Percentiles rank a stretch among this genome's conserved stretches.
phyloP scores from a whole-genome alignment of 37 sponge, comb jelly and placozoan genomes.

The Crambe crambe region DNA sequence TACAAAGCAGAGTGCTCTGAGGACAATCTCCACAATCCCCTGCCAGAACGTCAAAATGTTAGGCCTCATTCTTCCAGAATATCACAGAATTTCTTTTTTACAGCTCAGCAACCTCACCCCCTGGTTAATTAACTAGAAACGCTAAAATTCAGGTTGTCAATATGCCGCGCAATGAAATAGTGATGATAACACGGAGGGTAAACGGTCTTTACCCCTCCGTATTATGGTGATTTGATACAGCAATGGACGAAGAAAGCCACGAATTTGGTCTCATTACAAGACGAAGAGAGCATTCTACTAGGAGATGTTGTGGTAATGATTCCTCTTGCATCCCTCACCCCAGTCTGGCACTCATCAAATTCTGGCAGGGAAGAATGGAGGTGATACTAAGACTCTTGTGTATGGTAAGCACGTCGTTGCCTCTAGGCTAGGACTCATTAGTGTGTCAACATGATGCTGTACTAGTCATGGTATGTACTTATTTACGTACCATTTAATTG shows the following conservation, averaged over 20 bases:
- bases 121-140: too few species aligned
- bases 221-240: too few species aligned
- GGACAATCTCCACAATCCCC: conserved; percentile 39
- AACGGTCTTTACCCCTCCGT: too few species aligned
- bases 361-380: conserved; percentile 56
- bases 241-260: neutral
- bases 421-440: too few species aligned
- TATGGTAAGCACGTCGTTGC: conserved; percentile 44
- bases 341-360: conserved; percentile 22
- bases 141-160: too few species aligned
- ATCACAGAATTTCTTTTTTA: too few species aligned
- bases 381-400: conserved; percentile 9
- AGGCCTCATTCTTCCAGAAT: too few species aligned
- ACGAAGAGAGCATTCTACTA: neutral
- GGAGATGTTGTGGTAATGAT: neutral
- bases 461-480: too few species aligned
- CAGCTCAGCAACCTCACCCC: too few species aligned
- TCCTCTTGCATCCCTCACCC: neutral
- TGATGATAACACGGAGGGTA: too few species aligned
- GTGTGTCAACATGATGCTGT: neutral
- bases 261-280: neutral
- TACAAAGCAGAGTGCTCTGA: conserved; percentile 21
- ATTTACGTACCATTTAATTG: too few species aligned
- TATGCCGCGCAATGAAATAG: too few species aligned
- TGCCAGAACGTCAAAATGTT: conserved; percentile 37